Percentiles rank a stretch among this genome's conserved stretches.
These are phyloP conservation scores for Cryptotis parvus DNA, from an alignment of 2,113 vertebrate genomes.

Conservation along the genomic window DNA sequence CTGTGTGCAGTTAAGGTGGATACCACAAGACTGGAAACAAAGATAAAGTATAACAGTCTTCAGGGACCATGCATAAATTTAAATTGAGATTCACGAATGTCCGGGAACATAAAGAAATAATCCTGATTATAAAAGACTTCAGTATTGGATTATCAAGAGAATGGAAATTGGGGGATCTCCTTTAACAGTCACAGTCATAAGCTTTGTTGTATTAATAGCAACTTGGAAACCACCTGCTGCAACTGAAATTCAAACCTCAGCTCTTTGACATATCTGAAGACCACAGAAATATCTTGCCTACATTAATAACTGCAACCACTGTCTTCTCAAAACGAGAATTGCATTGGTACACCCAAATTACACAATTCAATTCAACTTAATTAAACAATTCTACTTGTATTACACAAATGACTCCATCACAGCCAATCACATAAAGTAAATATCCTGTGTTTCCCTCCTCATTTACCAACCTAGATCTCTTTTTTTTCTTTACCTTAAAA, in stretches of 20 bases:
- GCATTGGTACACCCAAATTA: neutral
- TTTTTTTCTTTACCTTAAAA: constrained; percentile 13
- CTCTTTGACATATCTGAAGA: neutral
- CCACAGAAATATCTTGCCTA: neutral
- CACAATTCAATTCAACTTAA: neutral
- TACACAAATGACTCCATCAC: neutral
- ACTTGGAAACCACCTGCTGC: neutral
- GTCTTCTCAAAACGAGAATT: neutral
- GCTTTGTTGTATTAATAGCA: neutral
- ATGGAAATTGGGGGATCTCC: neutral
- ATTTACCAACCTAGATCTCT: neutral
- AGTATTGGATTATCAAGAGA: neutral
- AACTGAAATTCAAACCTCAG: neutral
- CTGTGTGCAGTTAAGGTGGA: neutral
- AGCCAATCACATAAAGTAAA: neutral
- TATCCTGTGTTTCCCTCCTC: neutral
- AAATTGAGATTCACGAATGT: neutral
- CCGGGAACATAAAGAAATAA: neutral
- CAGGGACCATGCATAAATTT: neutral
- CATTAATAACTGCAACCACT: neutral
- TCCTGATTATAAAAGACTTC: neutral
- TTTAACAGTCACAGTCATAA: neutral
- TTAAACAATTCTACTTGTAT: neutral
- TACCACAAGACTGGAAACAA: neutral
- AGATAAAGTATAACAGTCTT: neutral